Evolutionary conservation across 2,113 vertebrate genomes (phyloP), one percentile per base, ranked within the genome.

Genomic region (Antennarius striatus): DNA sequence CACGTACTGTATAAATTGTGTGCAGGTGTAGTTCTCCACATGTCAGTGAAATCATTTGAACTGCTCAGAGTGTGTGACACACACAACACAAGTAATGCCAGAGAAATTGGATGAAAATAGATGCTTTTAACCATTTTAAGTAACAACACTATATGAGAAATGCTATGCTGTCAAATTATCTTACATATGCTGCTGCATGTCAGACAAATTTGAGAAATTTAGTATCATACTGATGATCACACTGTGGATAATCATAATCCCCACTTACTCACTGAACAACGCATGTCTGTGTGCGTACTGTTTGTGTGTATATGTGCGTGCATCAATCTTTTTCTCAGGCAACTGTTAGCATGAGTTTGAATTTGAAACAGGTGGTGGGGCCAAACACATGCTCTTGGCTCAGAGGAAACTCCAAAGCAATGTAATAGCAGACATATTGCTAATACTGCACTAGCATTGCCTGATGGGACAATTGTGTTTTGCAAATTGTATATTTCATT

Each of bases 301-400:
- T 40, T 50, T 61, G 54, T 62, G 50, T 64, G 14, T 67, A 11
- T 56, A 42, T 53, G 63, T 36, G 47, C 16, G 13, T 50, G 60
- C n/a, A 75, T 84, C 63, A 65, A 39, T 75, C 73, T 69, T 74
- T 22, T 71, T 76, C 57, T 40, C 79, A 72, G 56, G 62, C 82
- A 83, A 71, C 80, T 81, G 81, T 81, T 81, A 81, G 76, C 68
- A 65, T 60, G 81, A 73, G 73, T 75, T 83, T 81, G 67, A 87
- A 88, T 86, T 75, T 81, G 76, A 87, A 86, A 90, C 84, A 87
- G 82, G 84, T 87, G 84, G 63, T 32, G 65, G 54, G 59, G 54
- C 56, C 75, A 75, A 68, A 60, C 48, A 43, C 51, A 62, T 32
- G 36, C 64, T 57, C 55, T 66, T n/a, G 45, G 58, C 70, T 73